Base-by-base conservation (phyloP, 1,140 invertebrate species). In the Drosophila hydei region DNA sequence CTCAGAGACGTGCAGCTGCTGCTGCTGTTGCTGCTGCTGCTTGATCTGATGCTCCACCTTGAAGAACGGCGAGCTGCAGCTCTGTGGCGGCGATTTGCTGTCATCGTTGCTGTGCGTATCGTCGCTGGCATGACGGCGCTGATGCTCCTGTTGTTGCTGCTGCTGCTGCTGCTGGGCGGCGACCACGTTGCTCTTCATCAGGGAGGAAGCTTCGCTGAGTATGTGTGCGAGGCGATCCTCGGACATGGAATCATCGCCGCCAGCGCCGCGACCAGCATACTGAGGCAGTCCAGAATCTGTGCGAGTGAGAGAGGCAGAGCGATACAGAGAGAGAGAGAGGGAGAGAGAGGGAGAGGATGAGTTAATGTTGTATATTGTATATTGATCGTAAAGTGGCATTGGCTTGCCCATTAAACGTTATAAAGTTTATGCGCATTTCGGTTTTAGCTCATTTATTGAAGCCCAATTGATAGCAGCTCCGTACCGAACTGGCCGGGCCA, bases 191-290 rank as follows among this genome's bases (percentile, higher is more conserved):
- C 93, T 93, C 77, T 94, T 94, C 91, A 94, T 93, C 78, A 96
- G 93, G 71, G 96, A 96, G 21, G 95, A 95, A 2, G 98, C 97
- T 90, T 99, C 98, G 83, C 94, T 97, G 11, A 99, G 94, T 87
- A 99, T 99, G 91, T 98, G 97, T 14, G 96, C 96, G 58, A 99
- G 96, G 61, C 98, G 94, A 85, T 99, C 98, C 84, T 99, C 98
- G 30, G 96, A 97, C 73, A 96, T 95, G 77, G 97, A 96, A 43
- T 96, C 95, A 52, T 96, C 94, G 62, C 95, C 95, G 59, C 80
- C 80, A 61, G 77, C 54, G 21, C 81, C 72, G 27, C 83, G 83
- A 30, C 83, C 83, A 38, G 84, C 78, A 81, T 96, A 96, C 43
- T 95, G 93, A 63, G 95, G 95, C 91, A 96, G 94, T 54, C 95